A percentile compares a stretch with the other conserved stretches of the same genome.
These are phyloP conservation scores for Mesorhabditis belari DNA, from an alignment of 2,888 invertebrate species.

Conservation along the genomic window DNA sequence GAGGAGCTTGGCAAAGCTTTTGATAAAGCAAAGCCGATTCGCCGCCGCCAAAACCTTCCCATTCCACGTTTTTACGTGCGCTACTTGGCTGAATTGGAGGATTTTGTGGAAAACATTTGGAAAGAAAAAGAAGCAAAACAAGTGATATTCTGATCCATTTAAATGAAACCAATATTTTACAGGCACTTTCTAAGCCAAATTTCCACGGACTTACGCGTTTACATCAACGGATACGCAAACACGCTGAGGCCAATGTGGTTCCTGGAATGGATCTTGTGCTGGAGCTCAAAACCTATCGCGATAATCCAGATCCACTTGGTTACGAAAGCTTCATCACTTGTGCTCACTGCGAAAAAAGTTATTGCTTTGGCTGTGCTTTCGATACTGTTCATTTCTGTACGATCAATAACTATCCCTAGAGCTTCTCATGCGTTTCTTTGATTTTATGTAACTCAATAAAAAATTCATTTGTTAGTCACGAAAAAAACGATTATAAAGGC, in stretches of 20 bases:
- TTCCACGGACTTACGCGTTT: conserved; percentile 86
- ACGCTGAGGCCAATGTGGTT: conserved; percentile 66
- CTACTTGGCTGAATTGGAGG: conserved; percentile 74
- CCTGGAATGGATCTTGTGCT: conserved; percentile 66
- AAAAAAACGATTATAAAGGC: too few species aligned
- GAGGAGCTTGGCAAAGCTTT: conserved; percentile 85
- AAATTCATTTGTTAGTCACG: too few species aligned
- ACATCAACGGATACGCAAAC: conserved; percentile 88
- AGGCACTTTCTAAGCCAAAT: conserved; percentile 81
- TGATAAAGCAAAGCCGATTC: conserved; percentile 81
- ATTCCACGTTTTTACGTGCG: conserved; percentile 78
- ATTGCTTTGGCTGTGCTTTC: too few species aligned
- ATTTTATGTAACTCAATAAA: too few species aligned
- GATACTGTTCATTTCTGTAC: too few species aligned
- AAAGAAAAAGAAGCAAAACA: conserved; percentile 47
- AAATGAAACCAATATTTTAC: not conserved
- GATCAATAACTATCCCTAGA: too few species aligned
- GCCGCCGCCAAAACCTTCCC: conserved; percentile 77
- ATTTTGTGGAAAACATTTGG: conserved; percentile 70
- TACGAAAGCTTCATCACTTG: too few species aligned
- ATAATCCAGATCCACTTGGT: conserved; percentile 51
- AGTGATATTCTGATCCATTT: conserved; percentile 8
- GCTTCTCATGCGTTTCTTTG: too few species aligned
- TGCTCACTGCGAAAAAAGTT: too few species aligned
- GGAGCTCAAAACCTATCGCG: conserved; percentile 75